phyloP scores from a whole-genome alignment of 2,888 invertebrate species.

The Phengaris arion region DNA sequence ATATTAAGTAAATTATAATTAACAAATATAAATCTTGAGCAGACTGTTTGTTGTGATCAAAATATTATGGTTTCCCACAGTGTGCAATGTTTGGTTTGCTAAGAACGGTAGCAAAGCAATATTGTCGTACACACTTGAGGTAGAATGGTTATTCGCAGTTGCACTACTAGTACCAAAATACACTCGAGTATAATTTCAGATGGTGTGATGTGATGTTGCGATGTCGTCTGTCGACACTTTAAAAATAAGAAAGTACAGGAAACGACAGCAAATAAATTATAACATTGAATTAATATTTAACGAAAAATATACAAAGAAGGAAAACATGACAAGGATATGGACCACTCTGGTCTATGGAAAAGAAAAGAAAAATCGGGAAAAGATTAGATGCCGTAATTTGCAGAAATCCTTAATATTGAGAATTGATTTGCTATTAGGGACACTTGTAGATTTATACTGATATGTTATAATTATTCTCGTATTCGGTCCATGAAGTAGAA shows the following conservation, averaged over 20 bases:
- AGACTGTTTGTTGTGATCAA: constrained; percentile 7
- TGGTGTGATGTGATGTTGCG: neutral
- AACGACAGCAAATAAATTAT: no score
- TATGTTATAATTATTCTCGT: neutral
- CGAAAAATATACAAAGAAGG: no score
- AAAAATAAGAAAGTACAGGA: no score
- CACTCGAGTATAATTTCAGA: neutral
- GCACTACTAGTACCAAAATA: constrained; percentile 17
- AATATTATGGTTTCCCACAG: neutral
- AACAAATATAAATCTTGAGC: neutral
- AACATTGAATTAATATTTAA: no score
- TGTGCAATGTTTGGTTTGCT: constrained; percentile 11
- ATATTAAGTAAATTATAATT: neutral
- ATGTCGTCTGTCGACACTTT: no score
- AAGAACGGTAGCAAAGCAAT: constrained; percentile 16
- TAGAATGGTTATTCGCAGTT: constrained; percentile 16
- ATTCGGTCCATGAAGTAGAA: neutral
- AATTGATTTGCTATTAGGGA: neutral
- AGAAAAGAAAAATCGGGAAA: no score
- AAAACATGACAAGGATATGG: no score
- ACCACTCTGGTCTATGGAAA: no score
- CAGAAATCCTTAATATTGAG: neutral
- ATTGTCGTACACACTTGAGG: constrained; percentile 21
- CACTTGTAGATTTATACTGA: neutral
- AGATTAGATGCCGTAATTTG: neutral